Evolutionary conservation across 2,113 vertebrate species (phyloP).

Genomic region (Condylura cristata): DNA sequence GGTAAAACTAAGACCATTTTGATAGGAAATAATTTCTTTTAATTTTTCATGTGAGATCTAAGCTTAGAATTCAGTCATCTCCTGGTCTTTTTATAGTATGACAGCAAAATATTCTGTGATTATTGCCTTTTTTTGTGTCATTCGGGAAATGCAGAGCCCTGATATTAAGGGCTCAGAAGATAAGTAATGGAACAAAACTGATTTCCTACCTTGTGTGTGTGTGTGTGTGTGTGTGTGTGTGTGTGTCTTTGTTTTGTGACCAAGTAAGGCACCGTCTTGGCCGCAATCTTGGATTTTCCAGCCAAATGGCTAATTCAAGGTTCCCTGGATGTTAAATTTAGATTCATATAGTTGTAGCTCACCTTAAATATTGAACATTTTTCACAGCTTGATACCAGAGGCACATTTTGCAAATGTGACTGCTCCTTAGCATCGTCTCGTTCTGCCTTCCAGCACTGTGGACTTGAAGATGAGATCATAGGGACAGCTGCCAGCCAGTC

Average conservation of each 20-base stretch:
- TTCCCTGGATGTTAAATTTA: conserved; percentile 70
- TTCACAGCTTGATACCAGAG: conserved; percentile 4
- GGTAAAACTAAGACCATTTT: neutral
- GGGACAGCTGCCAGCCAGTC: neutral
- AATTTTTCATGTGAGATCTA: neutral
- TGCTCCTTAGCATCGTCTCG: neutral
- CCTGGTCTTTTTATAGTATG: neutral
- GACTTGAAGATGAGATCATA: neutral
- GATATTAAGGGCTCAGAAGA: conserved; percentile 4
- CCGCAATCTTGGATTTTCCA: conserved; percentile 47
- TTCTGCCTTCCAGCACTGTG: neutral
- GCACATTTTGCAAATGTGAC: neutral
- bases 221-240: neutral
- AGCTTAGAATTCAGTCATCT: neutral
- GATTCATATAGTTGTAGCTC: conserved; percentile 38
- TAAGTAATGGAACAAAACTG: neutral
- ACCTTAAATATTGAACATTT: conserved; percentile 65
- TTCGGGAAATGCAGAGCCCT: neutral
- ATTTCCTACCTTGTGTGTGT: neutral
- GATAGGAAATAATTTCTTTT: conserved; percentile 20
- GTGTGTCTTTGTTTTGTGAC: conserved; percentile 55
- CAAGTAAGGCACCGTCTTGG: conserved; percentile 59
- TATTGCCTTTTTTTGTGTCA: conserved; percentile 36
- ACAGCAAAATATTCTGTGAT: neutral
- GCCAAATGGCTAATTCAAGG: conserved; percentile 62